A percentile compares a stretch with the other conserved stretches of the same genome.
Conservation (phyloP, 2,888 invertebrate genomes). For the Lobophora halterata region DNA sequence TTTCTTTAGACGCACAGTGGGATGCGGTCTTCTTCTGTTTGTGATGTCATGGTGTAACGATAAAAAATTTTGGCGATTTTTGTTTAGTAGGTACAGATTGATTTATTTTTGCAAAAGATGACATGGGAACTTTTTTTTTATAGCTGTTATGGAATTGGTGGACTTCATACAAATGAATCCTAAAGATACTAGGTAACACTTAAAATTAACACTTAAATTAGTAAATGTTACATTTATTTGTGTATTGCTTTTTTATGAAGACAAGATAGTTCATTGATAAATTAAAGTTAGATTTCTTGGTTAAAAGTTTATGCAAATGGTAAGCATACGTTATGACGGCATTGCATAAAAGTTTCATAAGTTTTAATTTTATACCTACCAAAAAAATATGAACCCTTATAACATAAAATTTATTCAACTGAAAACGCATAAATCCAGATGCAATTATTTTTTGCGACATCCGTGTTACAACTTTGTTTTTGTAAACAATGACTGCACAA, state of each 20-base stretch:
- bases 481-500: constrained; percentile 61
- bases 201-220: no score
- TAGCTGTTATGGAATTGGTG: neutral
- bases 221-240: no score
- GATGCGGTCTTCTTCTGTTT: constrained; percentile 56
- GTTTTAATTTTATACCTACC: no score
- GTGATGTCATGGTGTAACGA: constrained; percentile 43
- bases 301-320: no score
- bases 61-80: constrained; percentile 43
- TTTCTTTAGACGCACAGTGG: constrained; percentile 66
- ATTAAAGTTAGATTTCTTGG: no score
- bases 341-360: no score
- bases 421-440: constrained; percentile 68
- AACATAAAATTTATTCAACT: constrained; percentile 46
- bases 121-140: constrained; percentile 14
- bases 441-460: constrained; percentile 77
- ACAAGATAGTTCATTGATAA: no score
- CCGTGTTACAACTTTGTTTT: constrained; percentile 77
- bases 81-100: constrained; percentile 29
- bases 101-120: constrained; percentile 17
- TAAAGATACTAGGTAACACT: no score
- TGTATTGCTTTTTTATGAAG: no score
- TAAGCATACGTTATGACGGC: no score
- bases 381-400: constrained; percentile 18
- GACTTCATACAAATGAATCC: no score